A percentile compares a stretch with the other conserved stretches of the same genome.
Conservation (phyloP, 2,888 invertebrate species). For the Tanypteryx hageni region DNA sequence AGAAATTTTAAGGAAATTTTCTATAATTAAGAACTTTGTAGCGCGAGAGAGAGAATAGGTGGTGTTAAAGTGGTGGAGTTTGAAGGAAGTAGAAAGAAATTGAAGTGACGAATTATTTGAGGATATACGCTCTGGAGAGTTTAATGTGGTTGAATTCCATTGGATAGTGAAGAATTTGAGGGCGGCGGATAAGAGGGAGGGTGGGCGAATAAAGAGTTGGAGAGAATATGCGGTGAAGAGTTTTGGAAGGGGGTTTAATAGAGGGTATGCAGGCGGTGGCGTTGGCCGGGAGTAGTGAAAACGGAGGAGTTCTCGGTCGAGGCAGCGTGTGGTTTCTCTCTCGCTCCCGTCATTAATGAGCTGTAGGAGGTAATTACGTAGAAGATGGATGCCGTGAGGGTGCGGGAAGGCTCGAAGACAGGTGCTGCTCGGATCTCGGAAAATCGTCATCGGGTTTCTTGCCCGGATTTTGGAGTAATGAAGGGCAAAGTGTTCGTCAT, state of each 20-base stretch:
- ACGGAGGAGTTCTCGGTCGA: not conserved
- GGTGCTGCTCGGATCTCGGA: not conserved
- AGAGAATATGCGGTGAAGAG: no score
- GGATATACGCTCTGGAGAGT: not conserved
- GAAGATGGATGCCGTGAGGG: not conserved
- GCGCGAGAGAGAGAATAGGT: no score
- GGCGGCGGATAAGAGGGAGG: not conserved
- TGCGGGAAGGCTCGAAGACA: not conserved
- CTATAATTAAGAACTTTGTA: no score
- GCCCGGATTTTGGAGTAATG: not conserved
- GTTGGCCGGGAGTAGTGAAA: not conserved
- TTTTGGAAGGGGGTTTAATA: not conserved
- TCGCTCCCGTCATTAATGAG: not conserved
- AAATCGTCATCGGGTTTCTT: not conserved
- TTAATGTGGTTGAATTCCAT: not conserved
- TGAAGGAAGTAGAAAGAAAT: not conserved
- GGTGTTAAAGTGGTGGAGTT: no score
- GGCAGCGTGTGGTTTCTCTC: not conserved
- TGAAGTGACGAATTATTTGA: not conserved
- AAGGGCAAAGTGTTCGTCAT: not conserved
- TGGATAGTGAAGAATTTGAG: not conserved
- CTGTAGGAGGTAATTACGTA: not conserved
- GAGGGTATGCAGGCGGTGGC: not conserved
- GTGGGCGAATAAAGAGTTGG: no score
- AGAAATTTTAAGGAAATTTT: no score